Base-by-base conservation (phyloP, 2,888 invertebrate genomes). In the Gibbula magus region DNA sequence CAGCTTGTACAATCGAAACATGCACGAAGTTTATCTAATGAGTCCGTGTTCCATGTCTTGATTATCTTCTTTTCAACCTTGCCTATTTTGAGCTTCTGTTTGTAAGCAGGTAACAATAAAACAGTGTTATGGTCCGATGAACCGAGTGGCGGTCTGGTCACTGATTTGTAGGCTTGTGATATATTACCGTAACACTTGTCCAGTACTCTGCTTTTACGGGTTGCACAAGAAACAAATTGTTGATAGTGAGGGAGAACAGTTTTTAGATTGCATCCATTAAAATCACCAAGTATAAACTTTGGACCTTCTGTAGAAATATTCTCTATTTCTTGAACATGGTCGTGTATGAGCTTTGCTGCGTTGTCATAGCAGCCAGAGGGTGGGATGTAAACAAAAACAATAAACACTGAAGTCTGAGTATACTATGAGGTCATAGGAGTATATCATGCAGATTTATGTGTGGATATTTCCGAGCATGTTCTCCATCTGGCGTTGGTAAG, bases 1-100 rank as follows among this genome's bases (percentile, higher is more conserved):
- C 61, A 76, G 2, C 25, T 54, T 8, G 76, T 76, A 32, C 54
- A 76, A 16, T 76, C 76, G 20, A 76, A 76, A 16, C 54, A 53
- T 18, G 54, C 53, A 18, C 32, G 20, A 18, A 76, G 32, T 29
- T 18, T 54, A 16, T 53, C 56, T 8, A 76, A 13, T 8, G 76
- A n/a, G n/a, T 76, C 76, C 16, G 5, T n/a, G 10, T 5, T 20
- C 54, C 76, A 76, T 16, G 13, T 7, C 1, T 45, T 76, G 32
- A 76, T 32, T 1, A 32, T 54, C 20, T 54, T 29, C 13, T 8
- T 3, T 20, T 20, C 32, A 20, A 54, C 25, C 54, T 53, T 22
- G 13, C 10, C 18, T 2, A n/a, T 53, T 25, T 76, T 53, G 16
- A 54, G 16, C 7, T 25, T 45, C 32, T 25, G 20, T 16, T 1